Evolutionary conservation across 2,797 vertebrate genomes (phyloP).

Genomic region (Sus cebifrons): DNA sequence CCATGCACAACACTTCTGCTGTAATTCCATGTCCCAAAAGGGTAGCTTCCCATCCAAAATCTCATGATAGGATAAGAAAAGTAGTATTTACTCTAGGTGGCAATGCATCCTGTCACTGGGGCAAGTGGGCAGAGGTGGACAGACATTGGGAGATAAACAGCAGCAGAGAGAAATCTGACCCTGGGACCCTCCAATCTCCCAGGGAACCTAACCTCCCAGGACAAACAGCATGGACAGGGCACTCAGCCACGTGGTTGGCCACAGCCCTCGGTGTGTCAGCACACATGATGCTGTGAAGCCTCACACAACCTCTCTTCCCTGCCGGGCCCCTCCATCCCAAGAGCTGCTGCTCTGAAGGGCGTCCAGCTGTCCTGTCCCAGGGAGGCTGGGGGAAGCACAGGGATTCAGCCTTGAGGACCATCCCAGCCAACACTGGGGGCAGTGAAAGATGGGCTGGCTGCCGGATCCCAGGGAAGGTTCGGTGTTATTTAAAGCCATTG

Average conservation of each 20-base stretch:
- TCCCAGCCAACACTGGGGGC: neutral
- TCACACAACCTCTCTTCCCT: neutral
- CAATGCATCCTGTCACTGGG: neutral
- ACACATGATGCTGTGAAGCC: neutral
- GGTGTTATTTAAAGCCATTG: neutral
- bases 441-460: neutral
- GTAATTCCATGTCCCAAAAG: neutral
- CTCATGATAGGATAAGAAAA: neutral
- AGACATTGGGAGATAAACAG: neutral
- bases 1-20: neutral
- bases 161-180: neutral
- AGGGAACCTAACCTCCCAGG: neutral
- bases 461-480: neutral
- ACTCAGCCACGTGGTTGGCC: neutral
- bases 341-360: neutral
- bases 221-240: neutral
- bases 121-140: neutral
- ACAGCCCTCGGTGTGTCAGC: neutral
- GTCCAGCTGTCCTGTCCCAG: neutral
- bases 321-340: neutral
- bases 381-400: neutral
- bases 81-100: neutral
- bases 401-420: neutral
- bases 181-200: neutral
- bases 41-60: neutral